phyloP scores from a whole-genome alignment of 2,888 invertebrate species.

The Morpho deidamia region DNA sequence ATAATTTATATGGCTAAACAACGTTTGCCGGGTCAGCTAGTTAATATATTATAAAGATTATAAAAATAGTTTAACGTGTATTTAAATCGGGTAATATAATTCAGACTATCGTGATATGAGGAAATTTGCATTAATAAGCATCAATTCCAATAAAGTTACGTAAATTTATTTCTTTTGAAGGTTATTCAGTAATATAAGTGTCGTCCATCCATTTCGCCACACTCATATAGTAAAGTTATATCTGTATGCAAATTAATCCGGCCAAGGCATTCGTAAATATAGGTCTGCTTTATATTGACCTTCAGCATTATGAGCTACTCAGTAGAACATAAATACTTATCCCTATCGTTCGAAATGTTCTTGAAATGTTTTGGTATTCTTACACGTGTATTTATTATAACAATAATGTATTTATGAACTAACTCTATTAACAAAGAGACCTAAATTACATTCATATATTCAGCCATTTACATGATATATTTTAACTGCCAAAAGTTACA shows the following conservation, averaged over 20 bases:
- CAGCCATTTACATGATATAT: no score
- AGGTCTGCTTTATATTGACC: constrained; percentile 5
- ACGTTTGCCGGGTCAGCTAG: no score
- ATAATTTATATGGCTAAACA: no score
- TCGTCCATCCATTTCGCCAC: constrained; percentile 7
- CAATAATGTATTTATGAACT: no score
- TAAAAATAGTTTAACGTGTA: no score
- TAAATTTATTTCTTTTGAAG: neutral
- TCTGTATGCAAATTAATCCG: constrained; percentile 17
- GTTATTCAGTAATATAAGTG: constrained; percentile 1
- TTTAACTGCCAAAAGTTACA: no score
- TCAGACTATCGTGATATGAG: no score
- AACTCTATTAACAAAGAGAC: no score
- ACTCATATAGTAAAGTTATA: neutral
- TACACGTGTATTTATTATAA: neutral
- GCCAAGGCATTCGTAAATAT: constrained; percentile 27
- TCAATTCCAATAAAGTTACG: neutral
- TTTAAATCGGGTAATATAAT: no score
- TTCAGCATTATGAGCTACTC: constrained; percentile 1
- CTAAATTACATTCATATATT: no score
- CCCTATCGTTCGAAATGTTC: neutral
- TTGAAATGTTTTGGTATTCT: neutral
- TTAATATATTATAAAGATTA: no score
- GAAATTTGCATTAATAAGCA: no score
- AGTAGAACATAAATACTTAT: constrained; percentile 4